phyloP scores from a whole-genome alignment of 2,888 invertebrate species.

The Synanthedon vespiformis region DNA sequence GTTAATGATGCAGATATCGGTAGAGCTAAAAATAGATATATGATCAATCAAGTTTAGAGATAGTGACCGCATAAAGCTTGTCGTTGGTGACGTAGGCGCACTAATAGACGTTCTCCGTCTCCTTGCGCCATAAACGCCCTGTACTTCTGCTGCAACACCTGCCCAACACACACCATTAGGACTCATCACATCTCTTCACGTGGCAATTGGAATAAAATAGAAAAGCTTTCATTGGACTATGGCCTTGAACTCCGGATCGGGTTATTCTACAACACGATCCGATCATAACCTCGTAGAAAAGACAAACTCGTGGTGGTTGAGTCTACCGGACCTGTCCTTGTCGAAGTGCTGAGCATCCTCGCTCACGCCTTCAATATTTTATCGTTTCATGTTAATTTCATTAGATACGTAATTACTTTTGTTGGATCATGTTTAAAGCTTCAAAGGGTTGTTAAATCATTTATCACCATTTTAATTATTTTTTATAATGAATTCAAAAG shows the following conservation, averaged over 20 bases:
- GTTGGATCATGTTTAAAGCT: too few relatives aligned
- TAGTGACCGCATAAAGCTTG: slow-evolving; percentile 95
- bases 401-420: too few relatives aligned
- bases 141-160: slow-evolving; percentile 98
- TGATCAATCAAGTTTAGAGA: too few relatives aligned
- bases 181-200: not conserved
- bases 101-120: slow-evolving; percentile 98
- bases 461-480: too few relatives aligned
- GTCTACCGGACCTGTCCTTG: slow-evolving; percentile 93
- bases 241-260: slow-evolving; percentile 98
- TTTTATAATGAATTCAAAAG: too few relatives aligned
- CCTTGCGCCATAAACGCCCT: slow-evolving; percentile 99
- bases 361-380: slow-evolving; percentile 55
- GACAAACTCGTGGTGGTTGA: slow-evolving; percentile 94
- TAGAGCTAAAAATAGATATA: too few relatives aligned
- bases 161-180: slow-evolving; percentile 77
- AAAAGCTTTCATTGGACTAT: slow-evolving; percentile 80
- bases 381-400: too few relatives aligned
- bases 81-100: slow-evolving; percentile 99
- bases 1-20: too few relatives aligned
- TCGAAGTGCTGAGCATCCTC: slow-evolving; percentile 96
- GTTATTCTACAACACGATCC: slow-evolving; percentile 99
- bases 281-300: slow-evolving; percentile 97
- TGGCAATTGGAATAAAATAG: slow-evolving; percentile 9
- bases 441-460: not conserved